These are phyloP conservation scores for Pterois miles DNA, from an alignment of 2,797 vertebrate species.

Conservation along the genomic window DNA sequence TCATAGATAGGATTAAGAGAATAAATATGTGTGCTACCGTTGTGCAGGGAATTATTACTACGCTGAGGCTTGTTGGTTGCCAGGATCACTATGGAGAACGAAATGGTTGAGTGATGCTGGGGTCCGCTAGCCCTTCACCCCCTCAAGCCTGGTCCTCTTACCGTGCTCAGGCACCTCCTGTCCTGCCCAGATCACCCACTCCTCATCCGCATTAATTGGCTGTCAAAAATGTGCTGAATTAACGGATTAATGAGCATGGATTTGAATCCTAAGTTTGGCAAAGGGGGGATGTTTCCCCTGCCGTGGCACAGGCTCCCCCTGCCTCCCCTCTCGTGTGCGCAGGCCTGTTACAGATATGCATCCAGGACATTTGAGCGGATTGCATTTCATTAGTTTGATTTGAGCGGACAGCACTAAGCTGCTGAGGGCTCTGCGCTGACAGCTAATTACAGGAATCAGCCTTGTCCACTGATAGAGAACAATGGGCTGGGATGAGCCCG, in stretches of 20 bases:
- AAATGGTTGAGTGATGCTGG: slow-evolving; percentile 52
- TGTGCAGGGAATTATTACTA: slow-evolving; percentile 24
- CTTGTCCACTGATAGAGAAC: slow-evolving; percentile 93
- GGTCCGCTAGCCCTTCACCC: slow-evolving; percentile 64
- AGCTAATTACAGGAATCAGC: slow-evolving; percentile 99
- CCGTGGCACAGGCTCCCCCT: slow-evolving; percentile 72
- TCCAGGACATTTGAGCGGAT: slow-evolving; percentile 94
- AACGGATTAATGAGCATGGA: slow-evolving; percentile 91
- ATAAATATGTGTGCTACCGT: slow-evolving; percentile 18
- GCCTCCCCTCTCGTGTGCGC: slow-evolving; percentile 84
- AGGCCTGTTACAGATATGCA: slow-evolving; percentile 94
- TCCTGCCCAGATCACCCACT: slow-evolving; percentile 80
- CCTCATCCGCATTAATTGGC: slow-evolving; percentile 91
- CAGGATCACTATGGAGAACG: slow-evolving; percentile 45
- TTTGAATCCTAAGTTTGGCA: slow-evolving; percentile 83
- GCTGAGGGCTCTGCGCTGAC: slow-evolving; percentile 94
- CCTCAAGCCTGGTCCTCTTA: slow-evolving; percentile 63
- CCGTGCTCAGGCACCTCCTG: slow-evolving; percentile 67
- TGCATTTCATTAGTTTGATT: slow-evolving; percentile 99
- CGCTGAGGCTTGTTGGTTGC: slow-evolving; percentile 42
- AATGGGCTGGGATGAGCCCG: slow-evolving; percentile 87
- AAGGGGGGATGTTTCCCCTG: slow-evolving; percentile 83
- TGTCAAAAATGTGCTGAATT: slow-evolving; percentile 94
- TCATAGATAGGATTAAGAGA: slow-evolving; percentile 34
- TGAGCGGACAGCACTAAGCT: slow-evolving; percentile 96